A percentile compares a stretch with the other conserved stretches of the same genome.
phyloP scores from a whole-genome alignment of 2,113 vertebrate species.

The Grammatotria lemairii region DNA sequence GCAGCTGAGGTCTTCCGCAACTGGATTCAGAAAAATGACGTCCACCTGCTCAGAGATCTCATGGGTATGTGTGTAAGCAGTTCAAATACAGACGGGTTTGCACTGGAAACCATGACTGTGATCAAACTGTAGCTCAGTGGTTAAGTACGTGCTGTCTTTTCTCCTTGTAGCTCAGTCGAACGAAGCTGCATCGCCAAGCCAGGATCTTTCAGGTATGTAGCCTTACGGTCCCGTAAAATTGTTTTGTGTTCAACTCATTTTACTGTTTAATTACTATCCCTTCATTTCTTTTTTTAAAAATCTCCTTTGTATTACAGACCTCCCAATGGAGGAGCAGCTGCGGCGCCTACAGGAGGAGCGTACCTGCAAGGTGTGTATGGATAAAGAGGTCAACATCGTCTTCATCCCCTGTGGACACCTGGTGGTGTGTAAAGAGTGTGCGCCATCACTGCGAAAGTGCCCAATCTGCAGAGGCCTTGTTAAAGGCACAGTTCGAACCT shows the following conservation, averaged over 20 bases:
- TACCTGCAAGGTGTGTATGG: conserved; percentile 90
- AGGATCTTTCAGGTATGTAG: conserved; percentile 88
- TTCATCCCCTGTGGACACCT: conserved; percentile 91
- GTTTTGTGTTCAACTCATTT: not conserved
- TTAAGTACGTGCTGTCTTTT: not conserved
- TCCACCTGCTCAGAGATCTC: conserved; percentile 83
- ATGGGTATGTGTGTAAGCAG: conserved; percentile 75
- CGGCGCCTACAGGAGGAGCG: conserved; percentile 77
- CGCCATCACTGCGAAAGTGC: conserved; percentile 77
- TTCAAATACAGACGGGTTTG: not conserved
- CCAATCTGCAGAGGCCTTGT: conserved; percentile 85
- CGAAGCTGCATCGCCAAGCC: conserved; percentile 84
- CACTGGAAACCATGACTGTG: not conserved
- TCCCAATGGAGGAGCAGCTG: conserved; percentile 82
- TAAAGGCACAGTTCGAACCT: conserved; percentile 75
- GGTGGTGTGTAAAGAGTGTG: conserved; percentile 83
- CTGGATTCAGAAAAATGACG: conserved; percentile 86
- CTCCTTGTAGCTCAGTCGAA: conserved; percentile 85
- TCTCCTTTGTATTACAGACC: conserved; percentile 30
- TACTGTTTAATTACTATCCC: not conserved
- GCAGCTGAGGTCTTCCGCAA: conserved; percentile 89
- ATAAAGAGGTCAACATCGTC: conserved; percentile 80
- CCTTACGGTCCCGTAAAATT: not conserved
- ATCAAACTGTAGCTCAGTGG: not conserved
- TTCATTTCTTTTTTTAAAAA: not conserved